These are phyloP conservation scores for Deroplatys truncata DNA, from an alignment of 2,888 invertebrate species.

Conservation along the genomic window DNA sequence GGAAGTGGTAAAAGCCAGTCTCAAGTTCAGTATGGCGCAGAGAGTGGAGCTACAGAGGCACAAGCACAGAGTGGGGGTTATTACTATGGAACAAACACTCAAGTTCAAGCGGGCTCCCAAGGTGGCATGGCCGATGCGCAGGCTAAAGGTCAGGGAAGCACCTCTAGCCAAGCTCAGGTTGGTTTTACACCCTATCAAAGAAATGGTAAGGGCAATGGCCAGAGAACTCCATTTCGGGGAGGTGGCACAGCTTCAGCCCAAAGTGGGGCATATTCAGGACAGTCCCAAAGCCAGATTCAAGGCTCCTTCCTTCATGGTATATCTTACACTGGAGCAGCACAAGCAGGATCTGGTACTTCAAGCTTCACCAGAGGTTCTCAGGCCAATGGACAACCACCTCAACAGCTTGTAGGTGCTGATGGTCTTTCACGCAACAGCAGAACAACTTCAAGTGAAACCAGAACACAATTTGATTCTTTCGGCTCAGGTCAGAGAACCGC, in stretches of 20 bases:
- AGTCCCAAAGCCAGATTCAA: constrained; percentile 77
- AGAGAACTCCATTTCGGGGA: constrained; percentile 61
- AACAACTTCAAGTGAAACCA: neutral
- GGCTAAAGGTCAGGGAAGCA: constrained; percentile 77
- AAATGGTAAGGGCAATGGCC: constrained; percentile 50
- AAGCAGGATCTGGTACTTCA: constrained; percentile 65
- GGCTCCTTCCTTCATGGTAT: constrained; percentile 77
- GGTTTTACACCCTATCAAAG: constrained; percentile 71
- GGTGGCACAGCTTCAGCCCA: constrained; percentile 77
- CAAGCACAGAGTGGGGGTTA: constrained; percentile 70
- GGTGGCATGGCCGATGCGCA: constrained; percentile 85
- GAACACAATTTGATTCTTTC: neutral
- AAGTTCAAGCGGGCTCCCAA: constrained; percentile 75
- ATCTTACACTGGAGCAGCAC: constrained; percentile 74
- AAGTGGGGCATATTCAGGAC: constrained; percentile 68
- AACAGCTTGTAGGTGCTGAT: neutral
- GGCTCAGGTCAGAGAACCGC: neutral
- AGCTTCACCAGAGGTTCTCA: neutral
- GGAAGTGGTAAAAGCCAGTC: constrained; percentile 72
- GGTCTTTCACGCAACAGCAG: neutral
- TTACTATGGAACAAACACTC: constrained; percentile 71
- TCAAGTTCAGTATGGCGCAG: constrained; percentile 69
- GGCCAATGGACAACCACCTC: neutral
- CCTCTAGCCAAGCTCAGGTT: constrained; percentile 84
- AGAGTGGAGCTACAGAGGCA: constrained; percentile 71